Conservation (phyloP, 2,888 invertebrate species). For the Ophioninae sp. region DNA sequence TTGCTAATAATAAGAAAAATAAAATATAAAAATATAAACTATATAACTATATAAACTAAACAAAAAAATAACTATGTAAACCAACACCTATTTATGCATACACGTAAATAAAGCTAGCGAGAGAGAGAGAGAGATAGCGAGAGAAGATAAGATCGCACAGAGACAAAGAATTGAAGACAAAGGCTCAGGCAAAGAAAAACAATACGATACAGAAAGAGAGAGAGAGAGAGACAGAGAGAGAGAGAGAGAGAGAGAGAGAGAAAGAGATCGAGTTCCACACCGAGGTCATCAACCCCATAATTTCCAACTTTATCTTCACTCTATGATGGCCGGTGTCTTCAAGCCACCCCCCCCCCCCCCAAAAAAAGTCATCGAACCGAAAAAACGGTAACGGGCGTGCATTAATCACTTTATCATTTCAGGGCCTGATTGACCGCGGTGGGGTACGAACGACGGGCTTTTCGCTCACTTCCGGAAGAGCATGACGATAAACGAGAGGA, state of each 20-base stretch:
- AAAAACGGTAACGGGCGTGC: not conserved
- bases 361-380: not conserved
- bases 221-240: constrained; percentile 27
- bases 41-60: no score
- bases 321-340: not conserved
- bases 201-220: not conserved
- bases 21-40: no score
- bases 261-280: constrained; percentile 11
- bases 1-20: no score
- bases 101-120: no score
- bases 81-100: no score
- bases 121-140: not conserved
- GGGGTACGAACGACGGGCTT: constrained; percentile 13
- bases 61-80: no score
- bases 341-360: not conserved
- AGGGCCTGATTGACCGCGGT: constrained; percentile 45
- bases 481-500: constrained; percentile 58
- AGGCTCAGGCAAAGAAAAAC: no score
- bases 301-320: constrained; percentile 16
- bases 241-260: not conserved
- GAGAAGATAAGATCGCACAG: no score
- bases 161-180: no score
- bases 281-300: constrained; percentile 24
- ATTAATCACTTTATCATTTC: constrained; percentile 12
- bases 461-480: constrained; percentile 7